Evolutionary conservation across 2,797 vertebrate species (phyloP), one percentile per base, ranked within the genome.

Genomic region (Ctenopoma kingsleyae): DNA sequence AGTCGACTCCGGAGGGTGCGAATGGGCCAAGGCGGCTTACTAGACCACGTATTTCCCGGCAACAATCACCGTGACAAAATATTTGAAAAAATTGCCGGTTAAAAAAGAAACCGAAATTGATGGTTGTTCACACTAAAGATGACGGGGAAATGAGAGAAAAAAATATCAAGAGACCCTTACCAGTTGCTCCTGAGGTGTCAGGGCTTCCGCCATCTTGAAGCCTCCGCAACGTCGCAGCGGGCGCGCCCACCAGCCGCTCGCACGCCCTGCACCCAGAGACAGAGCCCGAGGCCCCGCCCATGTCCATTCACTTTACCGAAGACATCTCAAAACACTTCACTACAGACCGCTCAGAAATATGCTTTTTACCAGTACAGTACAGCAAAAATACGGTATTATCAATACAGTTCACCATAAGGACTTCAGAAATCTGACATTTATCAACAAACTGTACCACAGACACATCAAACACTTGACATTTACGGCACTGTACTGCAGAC

Each of bases 161-260:
- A 61, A 59, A 36, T 23, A 58, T 70, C 54, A 83, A 89, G 69
- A 87, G 57, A 77, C 56, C 62, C 94, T 95, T 93, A 96, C 95
- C 94, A 94, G 94, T 90, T 94, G 93, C 92, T 96, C 95, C 91
- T 94, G 93, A 91, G 91, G 89, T 92, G 95, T 95, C 93, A 95
- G 90, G 93, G 95, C 94, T 94, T 95, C 95, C 94, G 95, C 95
- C 95, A 96, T 96, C 93, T 96, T 96, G 93, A 94, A 95, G 94
- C 93, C 94, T 93, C 90, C 83, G 91, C 93, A 93, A 92, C 94
- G 91, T 94, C 93, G 89, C 82, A 92, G 79, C 90, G 90, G 91
- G 87, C 91, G 89, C 94, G 93, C 93, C 90, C 93, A 92, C 91
- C 63, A 68, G 80, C 62, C 64, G 79, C 83, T 80, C 61, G 76